Evolutionary conservation across 2,888 invertebrate genomes (phyloP).

Genomic region (Sipha maydis): DNA sequence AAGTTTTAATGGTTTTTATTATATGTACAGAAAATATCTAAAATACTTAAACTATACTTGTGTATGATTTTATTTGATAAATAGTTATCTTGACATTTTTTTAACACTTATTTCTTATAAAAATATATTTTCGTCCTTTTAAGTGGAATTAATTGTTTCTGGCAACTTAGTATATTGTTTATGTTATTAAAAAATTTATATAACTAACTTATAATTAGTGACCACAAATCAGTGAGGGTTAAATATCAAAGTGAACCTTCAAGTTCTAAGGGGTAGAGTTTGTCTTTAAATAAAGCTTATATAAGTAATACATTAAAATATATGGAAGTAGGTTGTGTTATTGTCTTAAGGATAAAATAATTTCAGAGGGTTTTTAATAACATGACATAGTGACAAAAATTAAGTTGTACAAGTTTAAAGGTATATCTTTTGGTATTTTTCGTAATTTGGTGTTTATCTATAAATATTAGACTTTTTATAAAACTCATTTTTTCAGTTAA

Average conservation of each 20-base stretch:
- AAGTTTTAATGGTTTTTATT: not conserved
- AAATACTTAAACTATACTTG: not conserved
- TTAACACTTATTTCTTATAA: not conserved
- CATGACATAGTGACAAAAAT: not conserved
- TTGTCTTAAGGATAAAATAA: slow-evolving; percentile 3
- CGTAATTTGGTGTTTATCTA: not conserved
- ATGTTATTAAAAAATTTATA: not conserved
- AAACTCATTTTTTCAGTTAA: no score
- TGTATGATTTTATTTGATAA: not conserved
- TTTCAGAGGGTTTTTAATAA: not conserved
- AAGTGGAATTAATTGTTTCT: not conserved
- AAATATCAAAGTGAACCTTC: slow-evolving; percentile 21
- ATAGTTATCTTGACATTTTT: not conserved
- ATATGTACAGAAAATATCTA: not conserved
- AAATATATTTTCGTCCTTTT: not conserved
- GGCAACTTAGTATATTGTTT: not conserved
- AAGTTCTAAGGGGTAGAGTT: not conserved
- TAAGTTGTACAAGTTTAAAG: not conserved
- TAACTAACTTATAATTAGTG: not conserved
- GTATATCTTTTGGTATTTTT: no score
- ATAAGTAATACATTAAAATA: not conserved
- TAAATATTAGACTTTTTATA: not conserved
- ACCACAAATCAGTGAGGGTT: not conserved
- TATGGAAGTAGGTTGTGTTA: slow-evolving; percentile 22
- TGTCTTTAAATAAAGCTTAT: slow-evolving; percentile 5